Base-by-base conservation (phyloP, 1,140 invertebrate species). In the Colletes latitarsis region DNA sequence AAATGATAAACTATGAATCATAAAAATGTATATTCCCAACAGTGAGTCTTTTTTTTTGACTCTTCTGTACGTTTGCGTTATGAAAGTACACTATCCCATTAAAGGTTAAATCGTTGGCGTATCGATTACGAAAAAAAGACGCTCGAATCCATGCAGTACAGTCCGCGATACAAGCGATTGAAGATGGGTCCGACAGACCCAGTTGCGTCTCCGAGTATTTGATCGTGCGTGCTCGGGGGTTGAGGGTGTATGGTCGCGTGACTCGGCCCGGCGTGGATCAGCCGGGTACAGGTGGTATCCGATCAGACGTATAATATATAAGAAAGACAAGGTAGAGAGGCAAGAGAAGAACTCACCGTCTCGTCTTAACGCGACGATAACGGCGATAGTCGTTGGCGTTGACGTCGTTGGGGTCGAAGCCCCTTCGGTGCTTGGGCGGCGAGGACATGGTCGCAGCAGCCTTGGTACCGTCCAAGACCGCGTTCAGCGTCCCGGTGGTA, bases 351-450 rank as follows among this genome's bases (percentile, higher is more conserved):
- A 92, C 92, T 92, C 90, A 92, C 92, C 89, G 91, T 85, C 87
- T 89, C 83, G 88, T 88, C 84, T 92, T 92, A 82, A 91, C 88
- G 46, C 91, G 91, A 69, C 91, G 91, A 87, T 89, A 92, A 81
- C 92, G 91, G 72, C 91, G 89, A 81, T 87, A 92, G 67, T 92
- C 91, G 68, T 77, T 85, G 82, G 81, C 85, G 58, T 88, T 87
- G n/a, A 90, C 83, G 81, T 92, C 92, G 71, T 90, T 92, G 82
- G 89, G 87, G 82, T 92, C 92, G 85, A 92, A 92, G 77, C 90
- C 91, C 82, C 92, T 87, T 43, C 92, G 91, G 77, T 92, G 91
- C 76, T 92, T 92, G 17, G 91, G 89, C 71, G 91, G 88, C 21
- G 92, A 92, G 73, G 92, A 91, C 91, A 92, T 92, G 70, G 85